These are phyloP conservation scores for Copsychus sechellarum DNA, from an alignment of 2,113 vertebrate genomes.

Conservation along the genomic window DNA sequence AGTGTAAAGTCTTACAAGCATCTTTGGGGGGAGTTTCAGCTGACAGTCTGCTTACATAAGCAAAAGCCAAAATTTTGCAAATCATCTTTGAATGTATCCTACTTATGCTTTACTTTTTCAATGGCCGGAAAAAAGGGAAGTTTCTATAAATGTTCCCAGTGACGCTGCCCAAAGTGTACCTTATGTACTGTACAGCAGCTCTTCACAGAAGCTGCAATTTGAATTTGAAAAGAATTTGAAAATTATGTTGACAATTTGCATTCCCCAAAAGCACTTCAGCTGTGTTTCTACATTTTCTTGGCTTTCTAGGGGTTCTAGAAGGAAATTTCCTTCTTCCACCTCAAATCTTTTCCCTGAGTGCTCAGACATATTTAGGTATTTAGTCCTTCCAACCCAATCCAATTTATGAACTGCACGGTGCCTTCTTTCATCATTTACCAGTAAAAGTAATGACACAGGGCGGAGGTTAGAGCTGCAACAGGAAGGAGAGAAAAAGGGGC, in stretches of 20 bases:
- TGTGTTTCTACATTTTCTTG: conserved; percentile 20
- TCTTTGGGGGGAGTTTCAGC: conserved; percentile 11
- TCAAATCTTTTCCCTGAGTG: not conserved
- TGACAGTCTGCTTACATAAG: conserved; percentile 45
- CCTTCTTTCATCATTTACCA: conserved; percentile 5
- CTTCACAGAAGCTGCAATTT: conserved; percentile 40
- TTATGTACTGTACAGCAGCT: conserved; percentile 22
- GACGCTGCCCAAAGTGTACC: conserved; percentile 21
- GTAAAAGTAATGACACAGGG: not conserved
- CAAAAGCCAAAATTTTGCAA: conserved; percentile 36
- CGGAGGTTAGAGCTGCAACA: not conserved
- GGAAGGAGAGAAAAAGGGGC: not conserved
- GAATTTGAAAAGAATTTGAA: conserved; percentile 60
- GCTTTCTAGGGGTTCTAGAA: conserved; percentile 14
- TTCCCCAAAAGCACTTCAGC: conserved; percentile 27
- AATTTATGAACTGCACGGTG: not conserved
- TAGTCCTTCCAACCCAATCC: not conserved
- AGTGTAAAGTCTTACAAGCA: not conserved
- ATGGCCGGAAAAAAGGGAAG: not conserved
- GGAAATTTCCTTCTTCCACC: not conserved
- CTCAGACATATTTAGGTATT: conserved; percentile 26
- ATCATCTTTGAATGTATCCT: conserved; percentile 13
- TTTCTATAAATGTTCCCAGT: conserved; percentile 51
- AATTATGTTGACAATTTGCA: conserved; percentile 42
- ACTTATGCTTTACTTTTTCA: conserved; percentile 33